A percentile compares a stretch with the other conserved stretches of the same genome.
Evolutionary conservation across 1,140 invertebrate species (phyloP).

Genomic region (Meloidogyne floridensis): DNA sequence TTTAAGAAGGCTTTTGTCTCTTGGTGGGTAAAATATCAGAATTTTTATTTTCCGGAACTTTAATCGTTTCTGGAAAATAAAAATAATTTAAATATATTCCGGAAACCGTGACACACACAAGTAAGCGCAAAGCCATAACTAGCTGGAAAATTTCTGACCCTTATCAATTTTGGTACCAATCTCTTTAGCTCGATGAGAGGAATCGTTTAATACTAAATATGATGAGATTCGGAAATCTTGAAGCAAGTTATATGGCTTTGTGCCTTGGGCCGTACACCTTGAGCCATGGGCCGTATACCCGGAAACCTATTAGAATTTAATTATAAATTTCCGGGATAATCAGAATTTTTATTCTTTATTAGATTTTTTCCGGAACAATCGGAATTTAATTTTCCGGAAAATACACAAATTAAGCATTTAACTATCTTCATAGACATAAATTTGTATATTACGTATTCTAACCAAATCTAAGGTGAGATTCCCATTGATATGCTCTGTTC

Average conservation of each 20-base stretch:
- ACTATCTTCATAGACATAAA: background rate
- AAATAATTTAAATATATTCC: too few relatives aligned
- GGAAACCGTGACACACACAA: too few relatives aligned
- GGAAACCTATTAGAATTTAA: background rate
- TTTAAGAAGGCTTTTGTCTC: conserved; percentile 26
- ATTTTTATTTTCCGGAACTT: background rate
- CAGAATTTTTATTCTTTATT: too few relatives aligned
- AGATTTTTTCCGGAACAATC: background rate
- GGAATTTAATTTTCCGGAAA: background rate
- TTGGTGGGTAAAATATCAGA: background rate
- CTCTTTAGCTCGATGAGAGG: too few relatives aligned
- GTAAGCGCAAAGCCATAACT: too few relatives aligned
- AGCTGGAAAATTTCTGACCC: too few relatives aligned
- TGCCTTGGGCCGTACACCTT: too few relatives aligned
- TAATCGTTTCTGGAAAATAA: background rate
- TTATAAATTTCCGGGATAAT: background rate
- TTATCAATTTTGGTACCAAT: too few relatives aligned
- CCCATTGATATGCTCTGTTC: conserved; percentile 35
- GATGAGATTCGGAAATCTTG: too few relatives aligned
- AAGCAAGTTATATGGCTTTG: too few relatives aligned
- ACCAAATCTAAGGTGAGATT: background rate
- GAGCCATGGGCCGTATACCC: too few relatives aligned
- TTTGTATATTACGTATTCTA: background rate
- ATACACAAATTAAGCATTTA: background rate
- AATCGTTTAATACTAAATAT: too few relatives aligned